These are phyloP conservation scores for Drosophila funebris DNA, from an alignment of 1,140 invertebrate species.

Conservation along the genomic window DNA sequence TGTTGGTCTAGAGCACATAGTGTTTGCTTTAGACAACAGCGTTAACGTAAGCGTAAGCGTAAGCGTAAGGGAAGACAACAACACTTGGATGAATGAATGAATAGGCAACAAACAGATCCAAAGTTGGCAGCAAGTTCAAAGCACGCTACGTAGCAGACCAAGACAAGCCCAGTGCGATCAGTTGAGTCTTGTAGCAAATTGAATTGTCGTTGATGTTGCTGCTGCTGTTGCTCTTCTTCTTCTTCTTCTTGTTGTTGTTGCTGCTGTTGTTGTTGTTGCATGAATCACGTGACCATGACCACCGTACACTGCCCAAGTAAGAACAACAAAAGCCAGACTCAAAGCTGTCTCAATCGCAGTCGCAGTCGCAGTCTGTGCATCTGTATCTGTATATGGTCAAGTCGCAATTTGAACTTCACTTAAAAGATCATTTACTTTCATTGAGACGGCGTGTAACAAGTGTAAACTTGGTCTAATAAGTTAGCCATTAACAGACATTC, in stretches of 20 bases:
- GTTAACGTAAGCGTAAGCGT: neutral
- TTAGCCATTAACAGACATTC: slow-evolving; percentile 54
- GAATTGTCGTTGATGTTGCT: slow-evolving; percentile 72
- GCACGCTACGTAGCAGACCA: slow-evolving; percentile 77
- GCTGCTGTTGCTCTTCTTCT: no score
- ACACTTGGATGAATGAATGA: slow-evolving; percentile 78
- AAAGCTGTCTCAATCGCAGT: slow-evolving; percentile 38
- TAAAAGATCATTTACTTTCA: slow-evolving; percentile 82
- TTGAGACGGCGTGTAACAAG: slow-evolving; percentile 67
- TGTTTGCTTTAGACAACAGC: slow-evolving; percentile 67
- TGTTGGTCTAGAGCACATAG: slow-evolving; percentile 66
- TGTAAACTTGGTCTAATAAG: slow-evolving; percentile 81
- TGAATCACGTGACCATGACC: slow-evolving; percentile 83
- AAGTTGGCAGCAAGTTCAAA: slow-evolving; percentile 70
- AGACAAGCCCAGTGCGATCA: slow-evolving; percentile 70
- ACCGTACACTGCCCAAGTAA: slow-evolving; percentile 69
- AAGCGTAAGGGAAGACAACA: slow-evolving; percentile 50
- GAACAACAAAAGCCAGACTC: slow-evolving; percentile 55
- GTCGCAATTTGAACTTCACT: slow-evolving; percentile 75
- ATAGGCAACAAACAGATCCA: slow-evolving; percentile 55
- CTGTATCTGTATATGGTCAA: slow-evolving; percentile 66
- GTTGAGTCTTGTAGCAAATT: slow-evolving; percentile 81
- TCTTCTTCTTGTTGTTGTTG: slow-evolving; percentile 77
- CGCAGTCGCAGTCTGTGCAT: slow-evolving; percentile 17
- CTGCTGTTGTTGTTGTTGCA: slow-evolving; percentile 58